Evolutionary conservation across 1,140 invertebrate genomes (phyloP), one percentile per base, ranked within the genome.

Genomic region (Drosophila kanapiae): DNA sequence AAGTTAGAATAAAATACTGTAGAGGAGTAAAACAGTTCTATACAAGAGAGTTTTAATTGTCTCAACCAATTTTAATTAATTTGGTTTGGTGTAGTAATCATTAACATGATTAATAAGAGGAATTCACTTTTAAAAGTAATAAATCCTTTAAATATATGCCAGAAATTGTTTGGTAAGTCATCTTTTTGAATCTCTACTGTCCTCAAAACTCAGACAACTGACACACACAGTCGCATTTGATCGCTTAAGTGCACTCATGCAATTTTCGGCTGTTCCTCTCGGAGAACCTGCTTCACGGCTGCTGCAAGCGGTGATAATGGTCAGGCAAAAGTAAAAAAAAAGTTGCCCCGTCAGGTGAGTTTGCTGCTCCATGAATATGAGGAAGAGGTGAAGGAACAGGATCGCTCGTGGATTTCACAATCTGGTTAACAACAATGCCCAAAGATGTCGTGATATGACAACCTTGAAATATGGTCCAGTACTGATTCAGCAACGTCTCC

Each of bases 241-340:
- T 62, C 11, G 37, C 49, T 48, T 29, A 67, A 61, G 54, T 65
- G 82, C 61, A 71, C 49, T 72, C 69, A 65, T 81, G 78, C 78
- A 81, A 72, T 82, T 83, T 83, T 61, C 16, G 59, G 63, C 69
- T 57, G 61, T 56, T 74, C 40, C 29, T 48, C 47, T 74, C 70
- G 79, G 51, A 78, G 78, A 86, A 86, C 83, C 82, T 82, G 82
- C 75, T 84, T 43, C 63, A 83, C 63, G 51, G 63, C 45, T 45
- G 63, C 45, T 45, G 53, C 69, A 40, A 67, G 33, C 27, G 29
- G 10, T 56, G 58, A 62, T 63, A 81, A 85, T 69, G 68, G 70
- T 33, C 68, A 67, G 67, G 29, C 69, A 83, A 80, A 68, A 83
- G n/a, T n/a, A n/a, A 88, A 84, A 88, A 77, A 23, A 88, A 84